phyloP scores from a whole-genome alignment of 2,113 vertebrate genomes.

The Siphamia tubifer region DNA sequence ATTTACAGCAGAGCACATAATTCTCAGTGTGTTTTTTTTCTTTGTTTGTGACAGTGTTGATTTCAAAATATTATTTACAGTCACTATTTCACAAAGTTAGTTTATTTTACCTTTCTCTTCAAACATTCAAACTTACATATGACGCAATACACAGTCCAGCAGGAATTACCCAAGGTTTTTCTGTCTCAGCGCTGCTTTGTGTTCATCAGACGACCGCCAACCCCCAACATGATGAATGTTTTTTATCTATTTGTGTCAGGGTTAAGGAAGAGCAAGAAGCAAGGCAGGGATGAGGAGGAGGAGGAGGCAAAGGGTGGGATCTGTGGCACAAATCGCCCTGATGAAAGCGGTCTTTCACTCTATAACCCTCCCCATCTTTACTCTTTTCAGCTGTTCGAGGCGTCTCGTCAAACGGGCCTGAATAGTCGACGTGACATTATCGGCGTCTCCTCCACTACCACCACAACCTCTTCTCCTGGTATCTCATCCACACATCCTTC shows the following conservation, averaged over 20 bases:
- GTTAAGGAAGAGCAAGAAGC: slow-evolving; percentile 9
- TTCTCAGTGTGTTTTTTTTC: too few species aligned
- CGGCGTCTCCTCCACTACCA: slow-evolving; percentile 20
- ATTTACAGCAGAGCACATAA: too few species aligned
- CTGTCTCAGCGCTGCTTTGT: neutral
- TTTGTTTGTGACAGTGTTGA: too few species aligned
- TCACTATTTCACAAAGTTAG: too few species aligned
- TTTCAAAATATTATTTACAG: too few species aligned
- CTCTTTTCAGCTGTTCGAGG: slow-evolving; percentile 59
- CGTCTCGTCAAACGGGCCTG: slow-evolving; percentile 66
- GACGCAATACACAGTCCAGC: too few species aligned
- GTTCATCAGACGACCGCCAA: too few species aligned
- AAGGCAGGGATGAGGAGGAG: neutral
- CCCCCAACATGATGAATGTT: slow-evolving; percentile 56
- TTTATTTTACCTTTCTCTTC: too few species aligned
- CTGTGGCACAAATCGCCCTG: slow-evolving; percentile 36
- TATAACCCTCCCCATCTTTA: slow-evolving; percentile 34
- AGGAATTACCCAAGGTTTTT: neutral
- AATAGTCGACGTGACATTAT: slow-evolving; percentile 71
- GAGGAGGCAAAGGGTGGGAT: slow-evolving; percentile 16
- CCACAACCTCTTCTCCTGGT: slow-evolving; percentile 21
- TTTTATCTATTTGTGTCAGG: slow-evolving; percentile 59
- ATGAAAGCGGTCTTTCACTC: slow-evolving; percentile 71
- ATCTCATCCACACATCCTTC: slow-evolving; percentile 52
- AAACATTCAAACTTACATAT: too few species aligned